These are phyloP conservation scores for Peromyscus attwateri DNA, from an alignment of 2,797 vertebrate species.

Conservation along the genomic window DNA sequence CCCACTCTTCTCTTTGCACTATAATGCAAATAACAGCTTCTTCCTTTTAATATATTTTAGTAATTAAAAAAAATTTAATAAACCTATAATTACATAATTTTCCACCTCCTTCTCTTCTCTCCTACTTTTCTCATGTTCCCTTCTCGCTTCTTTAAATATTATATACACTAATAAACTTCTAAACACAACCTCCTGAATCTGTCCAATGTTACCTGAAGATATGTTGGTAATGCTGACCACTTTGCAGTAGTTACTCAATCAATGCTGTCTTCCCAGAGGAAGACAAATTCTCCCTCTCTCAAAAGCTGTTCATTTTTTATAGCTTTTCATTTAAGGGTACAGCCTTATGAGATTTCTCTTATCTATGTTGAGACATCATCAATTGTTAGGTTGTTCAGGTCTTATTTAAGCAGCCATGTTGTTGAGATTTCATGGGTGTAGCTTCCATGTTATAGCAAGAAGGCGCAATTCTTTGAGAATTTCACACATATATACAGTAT, in stretches of 20 bases:
- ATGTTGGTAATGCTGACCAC: not conserved
- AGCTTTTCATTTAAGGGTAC: not conserved
- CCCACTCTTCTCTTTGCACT: not conserved
- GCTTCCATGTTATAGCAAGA: not conserved
- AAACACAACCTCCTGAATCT: not conserved
- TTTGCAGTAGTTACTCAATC: not conserved
- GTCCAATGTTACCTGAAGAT: not conserved
- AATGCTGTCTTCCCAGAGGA: not conserved
- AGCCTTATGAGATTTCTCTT: not conserved
- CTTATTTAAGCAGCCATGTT: not conserved
- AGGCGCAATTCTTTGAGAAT: not conserved
- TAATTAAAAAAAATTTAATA: not conserved
- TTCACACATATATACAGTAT: not conserved
- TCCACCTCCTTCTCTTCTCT: not conserved
- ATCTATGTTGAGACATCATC: not conserved
- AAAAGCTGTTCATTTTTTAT: not conserved
- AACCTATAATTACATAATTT: not conserved
- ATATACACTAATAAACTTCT: not conserved
- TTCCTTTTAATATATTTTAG: not conserved
- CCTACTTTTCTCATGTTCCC: not conserved
- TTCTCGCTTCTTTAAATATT: not conserved
- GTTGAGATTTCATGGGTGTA: not conserved
- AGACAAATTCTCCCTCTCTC: not conserved
- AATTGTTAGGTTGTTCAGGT: not conserved
- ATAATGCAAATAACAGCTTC: not conserved